Base-by-base conservation (phyloP, 2,113 vertebrate species). In the Ochotona princeps region DNA sequence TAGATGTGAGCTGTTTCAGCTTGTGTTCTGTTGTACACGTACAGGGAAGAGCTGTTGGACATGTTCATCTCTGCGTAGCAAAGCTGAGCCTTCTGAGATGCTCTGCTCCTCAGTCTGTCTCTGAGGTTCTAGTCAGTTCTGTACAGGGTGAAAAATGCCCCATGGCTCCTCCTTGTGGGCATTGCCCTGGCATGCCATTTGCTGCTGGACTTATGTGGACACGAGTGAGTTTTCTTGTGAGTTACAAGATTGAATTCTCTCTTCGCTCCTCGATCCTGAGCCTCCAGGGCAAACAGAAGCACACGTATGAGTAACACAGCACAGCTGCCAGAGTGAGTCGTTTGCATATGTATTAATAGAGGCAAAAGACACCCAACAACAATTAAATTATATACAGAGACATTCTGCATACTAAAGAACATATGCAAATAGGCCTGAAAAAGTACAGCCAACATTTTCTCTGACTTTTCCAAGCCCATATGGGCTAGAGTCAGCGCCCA, bases 291-390 rank as follows among this genome's bases (percentile, higher is more conserved):
- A 98, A 98, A 97, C 97, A 98, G 97, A 97, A 98, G 96, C 97
- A 96, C 97, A 96, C 97, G 96, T 98, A 96, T 97, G 97, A 98
- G 98, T 98, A 98, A 98, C 98, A 97, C 95, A 95, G 97, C 98
- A 98, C 98, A 98, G 98, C 98, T 99, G 98, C 98, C 97, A 93
- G 91, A 97, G 96, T 84, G 95, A 93, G 95, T 96, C 83, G 97
- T 98, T 98, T 98, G 96, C 97, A 98, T 98, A 97, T 97, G 97
- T 98, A 98, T 98, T 98, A 98, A 98, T 98, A 98, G 97, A 98
- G 97, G 97, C 95, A 97, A 98, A 98, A 97, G 61, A 89, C 13
- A 11, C 0, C 30, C 81, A 67, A 97, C 97, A 98, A 98, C 98
- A 98, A 98, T 98, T 98, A 98, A 98, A 97, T 98, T 98, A 98